Conservation (phyloP, 2,888 invertebrate genomes). For the Escarpia spicata region DNA sequence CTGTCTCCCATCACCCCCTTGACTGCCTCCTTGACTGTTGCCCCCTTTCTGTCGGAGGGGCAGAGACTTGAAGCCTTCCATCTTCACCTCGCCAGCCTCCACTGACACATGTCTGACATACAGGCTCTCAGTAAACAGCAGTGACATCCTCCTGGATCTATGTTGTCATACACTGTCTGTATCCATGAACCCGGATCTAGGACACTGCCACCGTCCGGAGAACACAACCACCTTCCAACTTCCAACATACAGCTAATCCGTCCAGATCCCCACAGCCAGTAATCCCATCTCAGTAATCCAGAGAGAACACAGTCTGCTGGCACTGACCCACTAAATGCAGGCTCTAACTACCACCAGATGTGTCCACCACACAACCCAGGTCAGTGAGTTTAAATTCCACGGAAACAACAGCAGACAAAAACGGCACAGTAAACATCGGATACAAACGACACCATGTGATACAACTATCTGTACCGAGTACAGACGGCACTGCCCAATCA, state of each 20-base stretch:
- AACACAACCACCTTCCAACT: background rate
- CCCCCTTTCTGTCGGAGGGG: background rate
- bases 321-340: background rate
- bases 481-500: background rate
- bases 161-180: background rate
- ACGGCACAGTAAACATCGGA: background rate
- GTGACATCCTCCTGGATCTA: background rate
- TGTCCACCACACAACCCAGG: background rate
- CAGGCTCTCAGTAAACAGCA: background rate
- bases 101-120: background rate
- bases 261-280: background rate
- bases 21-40: background rate
- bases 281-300: background rate
- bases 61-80: background rate
- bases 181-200: background rate
- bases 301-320: background rate
- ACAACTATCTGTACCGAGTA: background rate
- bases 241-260: background rate
- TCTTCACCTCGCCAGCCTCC: background rate
- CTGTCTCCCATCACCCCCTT: background rate
- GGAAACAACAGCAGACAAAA: background rate
- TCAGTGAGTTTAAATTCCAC: constrained; percentile 6
- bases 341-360: background rate
- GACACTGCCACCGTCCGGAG: background rate
- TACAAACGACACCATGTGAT: background rate